Base-by-base conservation (phyloP, 2,797 vertebrate genomes). In the Urocyon cinereoargenteus region DNA sequence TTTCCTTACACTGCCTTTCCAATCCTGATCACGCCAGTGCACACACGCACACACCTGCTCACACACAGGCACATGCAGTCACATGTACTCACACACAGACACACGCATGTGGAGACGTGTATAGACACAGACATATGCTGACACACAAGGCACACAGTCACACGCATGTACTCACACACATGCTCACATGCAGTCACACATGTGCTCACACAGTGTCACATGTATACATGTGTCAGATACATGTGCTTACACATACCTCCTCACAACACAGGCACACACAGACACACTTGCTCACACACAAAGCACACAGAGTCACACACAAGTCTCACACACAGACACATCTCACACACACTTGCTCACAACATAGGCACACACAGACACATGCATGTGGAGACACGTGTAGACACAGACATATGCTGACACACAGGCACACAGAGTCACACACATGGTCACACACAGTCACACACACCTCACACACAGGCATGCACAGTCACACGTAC, bases 1-100 rank as follows among this genome's bases (percentile, higher is more conserved):
- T 64, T 55, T 45, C 45, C 70, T 40, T 5, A 1, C 1, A 0
- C 22, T 7, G 45, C n/a, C 70, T 40, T 53, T 49, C 81, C 62
- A 22, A 18, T 8, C 24, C 57, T 31, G 0, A 0, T 12, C 22
- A 51, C 28, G n/a, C 68, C n/a, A 22, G 51, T 1, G 2, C 11
- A 19, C 3, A 11, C 31, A 16, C 68, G 21, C 40, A 28, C 22
- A 31, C 15, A 3, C 6, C 36, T 72, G 70, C 22, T 24, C 36
- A 40, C 13, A 68, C 64, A 45, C 13, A 21, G 36, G 11, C 34
- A 3, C 7, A 6, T 24, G 1, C 16, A 12, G 34, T 26, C 79
- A 68, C 66, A 49, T 18, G 16, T 34, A 6, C 55, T 18, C 18
- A 19, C 18, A 21, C 40, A 40, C 8, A 21, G 26, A 66, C 22